Conservation (phyloP, 1,140 invertebrate species). For the Protaetia brevitarsis region DNA sequence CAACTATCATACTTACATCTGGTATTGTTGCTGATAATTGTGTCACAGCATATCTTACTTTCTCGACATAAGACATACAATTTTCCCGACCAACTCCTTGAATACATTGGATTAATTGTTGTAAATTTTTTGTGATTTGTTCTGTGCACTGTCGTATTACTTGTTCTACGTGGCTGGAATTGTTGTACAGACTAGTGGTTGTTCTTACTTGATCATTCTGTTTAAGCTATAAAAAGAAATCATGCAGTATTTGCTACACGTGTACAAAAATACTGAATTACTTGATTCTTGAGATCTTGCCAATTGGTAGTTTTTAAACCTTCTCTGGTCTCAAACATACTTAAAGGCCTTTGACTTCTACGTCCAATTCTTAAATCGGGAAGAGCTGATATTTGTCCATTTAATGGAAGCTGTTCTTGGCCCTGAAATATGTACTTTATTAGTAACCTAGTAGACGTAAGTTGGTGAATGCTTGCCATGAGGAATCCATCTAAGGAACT, state of each 20-base stretch:
- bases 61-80: conserved; percentile 75
- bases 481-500: conserved; percentile 35
- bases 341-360: conserved; percentile 67
- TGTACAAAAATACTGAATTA: conserved; percentile 34
- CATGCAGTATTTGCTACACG: background rate
- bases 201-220: conserved; percentile 48
- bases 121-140: conserved; percentile 82
- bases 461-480: too few species aligned
- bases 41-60: conserved; percentile 70
- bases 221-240: conserved; percentile 34
- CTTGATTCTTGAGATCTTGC: conserved; percentile 64
- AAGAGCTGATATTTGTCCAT: conserved; percentile 18
- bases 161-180: conserved; percentile 3
- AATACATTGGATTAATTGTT: conserved; percentile 78
- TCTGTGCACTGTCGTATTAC: conserved; percentile 64
- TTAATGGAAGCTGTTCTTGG: conserved; percentile 14
- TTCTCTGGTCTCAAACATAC: conserved; percentile 82
- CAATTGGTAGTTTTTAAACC: conserved; percentile 61
- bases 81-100: conserved; percentile 61
- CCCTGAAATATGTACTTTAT: too few species aligned
- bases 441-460: too few species aligned
- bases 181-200: conserved; percentile 50
- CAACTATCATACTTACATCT: conserved; percentile 55
- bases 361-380: conserved; percentile 26
- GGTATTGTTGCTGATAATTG: conserved; percentile 76